Base-by-base conservation (phyloP, 2,113 vertebrate genomes). In the Alectura lathami region DNA sequence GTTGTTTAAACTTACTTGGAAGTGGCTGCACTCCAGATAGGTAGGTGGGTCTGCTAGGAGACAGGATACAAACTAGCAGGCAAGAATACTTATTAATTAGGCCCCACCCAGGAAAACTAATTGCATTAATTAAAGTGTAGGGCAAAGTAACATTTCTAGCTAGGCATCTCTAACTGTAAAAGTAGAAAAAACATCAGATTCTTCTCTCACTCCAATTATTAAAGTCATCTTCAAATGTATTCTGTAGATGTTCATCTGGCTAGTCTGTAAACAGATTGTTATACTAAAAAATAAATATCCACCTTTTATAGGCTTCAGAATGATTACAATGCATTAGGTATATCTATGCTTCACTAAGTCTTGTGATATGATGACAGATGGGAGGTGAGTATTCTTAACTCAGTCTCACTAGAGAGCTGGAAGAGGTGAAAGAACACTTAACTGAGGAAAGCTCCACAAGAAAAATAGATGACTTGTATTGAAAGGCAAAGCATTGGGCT, bases 361-460 rank as follows among this genome's bases (percentile, higher is more conserved):
- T 42, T 78, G 22, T 63, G 48, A 30, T 66, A 30, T 15, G 16
- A 42, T 16, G 23, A 26, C 11, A 59, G 1, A 1, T 36, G 18
- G 27, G 17, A 88, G 9, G 4, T 60, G 42, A 67, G 74, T 53
- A 17, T 40, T 87, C 10, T 2, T 82, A 67, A 76, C 40, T 66
- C 70, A 42, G 13, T 22, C 43, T 79, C 53, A 74, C 38, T 38
- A 7, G 32, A 34, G 13, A 68, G 48, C 51, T 24, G 7, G 64
- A 67, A 80, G 1, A 64, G 60, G 22, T 17, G 22, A 48, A 83
- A 83, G 36, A 67, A 20, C 21, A 40, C 10, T 66, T 66, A 77
- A 17, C 7, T 0, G 1, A 66, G 8, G n/a, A 22, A 27, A 11
- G 14, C 62, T 83, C 50, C 4, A 22, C 1, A 4, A 40, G 7